Evolutionary conservation across 2,113 vertebrate genomes (phyloP).

Genomic region (Ptyas mucosa): DNA sequence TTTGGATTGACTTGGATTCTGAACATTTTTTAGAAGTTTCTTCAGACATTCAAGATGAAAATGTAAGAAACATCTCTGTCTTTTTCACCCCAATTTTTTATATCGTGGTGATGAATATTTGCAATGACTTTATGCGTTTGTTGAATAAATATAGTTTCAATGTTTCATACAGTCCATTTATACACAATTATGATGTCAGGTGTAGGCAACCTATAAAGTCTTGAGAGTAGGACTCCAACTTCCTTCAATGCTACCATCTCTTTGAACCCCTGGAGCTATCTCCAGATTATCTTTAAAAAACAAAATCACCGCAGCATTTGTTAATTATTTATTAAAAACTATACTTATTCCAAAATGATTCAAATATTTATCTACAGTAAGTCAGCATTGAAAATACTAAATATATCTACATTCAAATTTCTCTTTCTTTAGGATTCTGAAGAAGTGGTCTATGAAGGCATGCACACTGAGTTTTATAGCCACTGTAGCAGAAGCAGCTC

Average conservation of each 20-base stretch:
- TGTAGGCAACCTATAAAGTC: neutral
- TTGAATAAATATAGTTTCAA: neutral
- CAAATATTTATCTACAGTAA: neutral
- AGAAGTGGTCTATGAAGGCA: neutral
- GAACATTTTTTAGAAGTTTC: neutral
- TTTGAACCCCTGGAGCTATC: neutral
- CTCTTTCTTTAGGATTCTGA: neutral
- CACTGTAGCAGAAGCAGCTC: neutral
- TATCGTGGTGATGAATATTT: neutral
- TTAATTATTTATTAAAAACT: neutral
- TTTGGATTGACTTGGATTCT: neutral
- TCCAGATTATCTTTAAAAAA: neutral
- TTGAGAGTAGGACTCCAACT: neutral
- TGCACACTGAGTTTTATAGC: neutral
- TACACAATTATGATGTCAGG: neutral
- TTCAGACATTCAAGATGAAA: neutral
- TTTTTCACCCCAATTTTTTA: neutral
- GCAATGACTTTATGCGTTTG: neutral
- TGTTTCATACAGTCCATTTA: neutral
- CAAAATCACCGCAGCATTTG: neutral
- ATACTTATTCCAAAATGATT: neutral
- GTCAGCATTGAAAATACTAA: neutral
- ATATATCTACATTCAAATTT: neutral
- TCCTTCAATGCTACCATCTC: neutral
- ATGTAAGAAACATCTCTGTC: neutral